Base-by-base conservation (phyloP, 2,888 invertebrate species). In the Noctua pronuba region DNA sequence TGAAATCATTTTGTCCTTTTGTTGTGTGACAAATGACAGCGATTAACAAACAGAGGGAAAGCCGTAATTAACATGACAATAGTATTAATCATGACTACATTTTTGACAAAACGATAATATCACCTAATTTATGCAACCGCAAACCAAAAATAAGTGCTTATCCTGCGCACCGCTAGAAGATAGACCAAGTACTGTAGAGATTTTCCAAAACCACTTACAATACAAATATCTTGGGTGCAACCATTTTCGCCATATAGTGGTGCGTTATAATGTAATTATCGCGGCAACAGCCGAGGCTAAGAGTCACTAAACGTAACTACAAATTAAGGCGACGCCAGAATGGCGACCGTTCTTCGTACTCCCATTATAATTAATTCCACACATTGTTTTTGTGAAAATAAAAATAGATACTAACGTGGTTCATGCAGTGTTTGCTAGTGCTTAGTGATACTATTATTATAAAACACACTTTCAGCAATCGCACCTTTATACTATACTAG, bases 321-420 rank as follows among this genome's bases (percentile, higher is more conserved):
- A 88, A 91, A 92, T 92, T 92, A 92, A 88, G 85, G 83, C 85
- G 81, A 86, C 85, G 86, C 84, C 86, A 78, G 75, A 83, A 68
- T 66, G 74, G 73, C 79, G 73, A 68, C 79, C 76, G 80, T 87
- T 86, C 85, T 88, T 88, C 80, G 86, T 86, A 79, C 83, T 83
- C 82, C 70, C 82, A 80, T 89, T 89, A 91, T 88, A 88, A 90
- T 84, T 87, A 87, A 85, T 88, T 87, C 80, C 87, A 85, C 84
- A 84, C 81, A 87, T 84, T 80, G 64, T 65, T 80, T 72, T 41
- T 68, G 35, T 65, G 46, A 68, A 80, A 71, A 80, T 65, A 75
- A 75, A 80, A 77, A 75, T 58, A 68, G 55, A 73, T 55, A 66
- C 7, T 11, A 73, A 60, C 58, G 66, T 49, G 38, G 66, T 71